Evolutionary conservation across 35 echinoderm and acorn worm species (phyloP).

Genomic region (Heliocidaris erythrogramma): DNA sequence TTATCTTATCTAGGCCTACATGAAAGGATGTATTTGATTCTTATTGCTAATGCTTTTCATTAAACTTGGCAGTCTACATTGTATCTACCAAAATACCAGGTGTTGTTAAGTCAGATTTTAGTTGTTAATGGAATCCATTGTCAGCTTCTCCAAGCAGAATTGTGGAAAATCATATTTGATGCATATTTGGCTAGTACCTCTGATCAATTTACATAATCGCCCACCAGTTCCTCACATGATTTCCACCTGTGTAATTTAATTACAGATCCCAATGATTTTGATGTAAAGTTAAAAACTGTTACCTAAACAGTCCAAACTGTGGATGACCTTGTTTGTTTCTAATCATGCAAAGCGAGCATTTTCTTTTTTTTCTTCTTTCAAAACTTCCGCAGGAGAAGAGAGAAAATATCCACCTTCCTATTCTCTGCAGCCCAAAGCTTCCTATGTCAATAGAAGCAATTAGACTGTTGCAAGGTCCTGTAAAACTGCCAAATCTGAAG

Average conservation of each 20-base stretch:
- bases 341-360: not conserved
- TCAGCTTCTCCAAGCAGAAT: not conserved
- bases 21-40: too few relatives aligned
- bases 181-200: not conserved
- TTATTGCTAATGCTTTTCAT: too few relatives aligned
- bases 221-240: slow-evolving; percentile 1
- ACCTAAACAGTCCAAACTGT: slow-evolving; percentile 9
- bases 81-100: too few relatives aligned
- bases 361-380: slow-evolving; percentile 15
- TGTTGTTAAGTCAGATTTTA: too few relatives aligned
- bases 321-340: not conserved
- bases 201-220: slow-evolving; percentile 2
- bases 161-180: not conserved
- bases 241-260: not conserved
- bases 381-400: slow-evolving; percentile 48
- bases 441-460: slow-evolving; percentile 50
- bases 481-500: not conserved
- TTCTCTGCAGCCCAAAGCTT: slow-evolving; percentile 15
- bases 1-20: too few relatives aligned
- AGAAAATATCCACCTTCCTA: slow-evolving; percentile 55
- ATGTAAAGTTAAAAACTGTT: not conserved
- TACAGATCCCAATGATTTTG: not conserved
- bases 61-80: too few relatives aligned
- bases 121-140: not conserved
- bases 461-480: slow-evolving; percentile 13